Evolutionary conservation across 2,797 vertebrate genomes (phyloP).

Genomic region (Lerista edwardsae): DNA sequence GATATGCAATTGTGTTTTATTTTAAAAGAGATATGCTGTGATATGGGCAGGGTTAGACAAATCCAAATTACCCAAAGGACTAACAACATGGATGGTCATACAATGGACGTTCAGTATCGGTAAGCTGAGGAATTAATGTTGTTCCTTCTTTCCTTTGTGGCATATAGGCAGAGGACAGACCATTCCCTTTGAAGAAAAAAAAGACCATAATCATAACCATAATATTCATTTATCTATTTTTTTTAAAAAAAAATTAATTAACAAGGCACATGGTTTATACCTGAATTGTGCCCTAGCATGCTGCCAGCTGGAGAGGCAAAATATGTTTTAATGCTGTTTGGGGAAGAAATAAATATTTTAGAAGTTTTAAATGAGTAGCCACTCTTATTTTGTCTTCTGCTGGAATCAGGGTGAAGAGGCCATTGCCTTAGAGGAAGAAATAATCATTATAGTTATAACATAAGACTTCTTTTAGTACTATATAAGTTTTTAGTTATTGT

Average conservation of each 20-base stretch:
- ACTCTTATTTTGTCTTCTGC: not conserved
- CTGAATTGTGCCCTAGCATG: not conserved
- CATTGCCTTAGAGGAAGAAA: not conserved
- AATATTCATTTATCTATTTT: not conserved
- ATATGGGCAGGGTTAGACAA: not conserved
- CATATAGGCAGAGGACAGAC: not conserved
- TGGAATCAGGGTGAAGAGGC: not conserved
- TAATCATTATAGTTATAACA: not conserved
- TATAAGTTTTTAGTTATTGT: conserved; percentile 2
- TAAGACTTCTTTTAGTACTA: not conserved
- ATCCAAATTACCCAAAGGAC: not conserved
- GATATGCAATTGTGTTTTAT: no score
- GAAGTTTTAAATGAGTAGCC: not conserved
- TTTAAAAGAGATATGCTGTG: not conserved
- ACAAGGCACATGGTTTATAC: not conserved
- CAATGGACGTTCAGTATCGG: not conserved
- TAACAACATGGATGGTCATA: not conserved
- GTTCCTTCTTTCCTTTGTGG: not conserved
- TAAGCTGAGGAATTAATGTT: not conserved
- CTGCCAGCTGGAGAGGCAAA: not conserved
- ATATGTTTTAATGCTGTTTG: not conserved
- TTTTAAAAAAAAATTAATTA: not conserved
- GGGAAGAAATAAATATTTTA: not conserved
- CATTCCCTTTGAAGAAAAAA: not conserved
- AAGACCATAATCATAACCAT: no score